phyloP scores from a whole-genome alignment of 2,888 invertebrate genomes.

The Diarsia rubi region DNA sequence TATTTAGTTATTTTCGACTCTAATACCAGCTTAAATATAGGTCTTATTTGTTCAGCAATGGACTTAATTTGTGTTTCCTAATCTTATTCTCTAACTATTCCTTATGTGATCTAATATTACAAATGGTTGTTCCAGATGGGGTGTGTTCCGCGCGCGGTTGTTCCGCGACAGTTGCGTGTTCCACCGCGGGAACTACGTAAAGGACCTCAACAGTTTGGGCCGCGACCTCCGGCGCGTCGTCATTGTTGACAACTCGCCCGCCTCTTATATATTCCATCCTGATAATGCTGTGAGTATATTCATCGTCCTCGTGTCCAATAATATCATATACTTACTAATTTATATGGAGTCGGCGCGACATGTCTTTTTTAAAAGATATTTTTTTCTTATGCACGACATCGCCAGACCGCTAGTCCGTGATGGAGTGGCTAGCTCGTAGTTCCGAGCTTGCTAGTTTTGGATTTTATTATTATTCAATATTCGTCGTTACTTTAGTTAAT shows the following conservation, averaged over 20 bases:
- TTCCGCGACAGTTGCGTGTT: conserved; percentile 99
- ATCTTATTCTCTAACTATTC: neutral
- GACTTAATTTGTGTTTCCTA: neutral
- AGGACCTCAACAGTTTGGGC: conserved; percentile 99
- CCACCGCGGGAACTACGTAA: conserved; percentile 99
- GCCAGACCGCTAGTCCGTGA: neutral
- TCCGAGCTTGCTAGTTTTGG: too few species aligned
- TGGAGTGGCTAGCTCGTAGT: neutral
- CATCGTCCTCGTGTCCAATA: neutral
- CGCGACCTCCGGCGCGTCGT: conserved; percentile 98
- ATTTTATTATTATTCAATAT: too few species aligned
- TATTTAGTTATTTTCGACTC: neutral
- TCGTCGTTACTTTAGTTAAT: too few species aligned
- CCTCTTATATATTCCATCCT: conserved; percentile 99
- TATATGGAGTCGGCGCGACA: neutral
- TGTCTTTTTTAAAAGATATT: neutral
- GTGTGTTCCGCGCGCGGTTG: conserved; percentile 98
- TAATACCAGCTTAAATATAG: rapidly evolving
- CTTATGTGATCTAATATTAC: neutral
- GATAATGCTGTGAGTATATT: conserved; percentile 98
- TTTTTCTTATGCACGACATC: neutral
- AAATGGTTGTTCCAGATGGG: conserved; percentile 93
- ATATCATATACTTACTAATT: neutral
- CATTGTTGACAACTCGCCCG: conserved; percentile 99
- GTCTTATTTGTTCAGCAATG: neutral